Evolutionary conservation across 2,888 invertebrate species (phyloP), one percentile per base, ranked within the genome.

Genomic region (Chloroclystis v-ata): DNA sequence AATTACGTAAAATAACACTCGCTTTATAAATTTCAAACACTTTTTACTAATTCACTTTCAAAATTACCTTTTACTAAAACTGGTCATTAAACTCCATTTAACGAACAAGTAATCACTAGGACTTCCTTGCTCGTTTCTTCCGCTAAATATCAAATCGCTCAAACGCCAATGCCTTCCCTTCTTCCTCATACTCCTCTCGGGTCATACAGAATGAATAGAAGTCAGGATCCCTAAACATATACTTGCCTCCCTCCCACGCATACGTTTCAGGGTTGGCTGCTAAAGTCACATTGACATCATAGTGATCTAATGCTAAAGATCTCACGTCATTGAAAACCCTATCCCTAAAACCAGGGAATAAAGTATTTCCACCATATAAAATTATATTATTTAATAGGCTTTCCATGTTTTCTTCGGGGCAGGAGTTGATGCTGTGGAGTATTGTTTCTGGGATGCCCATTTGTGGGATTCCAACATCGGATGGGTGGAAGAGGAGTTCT

Each of bases 381-480:
- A 98, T 82, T 52, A 99, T 95, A 73, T 97, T 95, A 45, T 91
- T 91, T 30, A 95, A 89, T 52, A 99, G 89, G 73, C 92, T 92
- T 7, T 95, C 92, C 61, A 92, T 93, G 38, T 94, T 83, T 61
- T 93, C 91, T 63, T 91, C 89, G 0, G 95, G 94, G 58, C 96
- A 95, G 0, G 89, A 78, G 41, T 91, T 89, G n/a, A 98, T 90
- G 0, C 93, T 90, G 67, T 95, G 90, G 45, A 94, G 91, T 4
- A 98, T 91, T 0, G 96, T 94, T 86, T 99, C 98, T 0, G 95
- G 91, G 50, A 99, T 92, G 0, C 99, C 99, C 92, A 97, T 96
- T 79, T 91, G 92, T 43, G 92, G 91, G 52, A 99, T 94, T 0
- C 97, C 98, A 28, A 99, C 94, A 74, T 99, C 98, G 1, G 96